A percentile compares a stretch with the other conserved stretches of the same genome.
These are phyloP conservation scores for Macrostomum cliftonense DNA, from an alignment of 2,888 invertebrate genomes.

Conservation along the genomic window DNA sequence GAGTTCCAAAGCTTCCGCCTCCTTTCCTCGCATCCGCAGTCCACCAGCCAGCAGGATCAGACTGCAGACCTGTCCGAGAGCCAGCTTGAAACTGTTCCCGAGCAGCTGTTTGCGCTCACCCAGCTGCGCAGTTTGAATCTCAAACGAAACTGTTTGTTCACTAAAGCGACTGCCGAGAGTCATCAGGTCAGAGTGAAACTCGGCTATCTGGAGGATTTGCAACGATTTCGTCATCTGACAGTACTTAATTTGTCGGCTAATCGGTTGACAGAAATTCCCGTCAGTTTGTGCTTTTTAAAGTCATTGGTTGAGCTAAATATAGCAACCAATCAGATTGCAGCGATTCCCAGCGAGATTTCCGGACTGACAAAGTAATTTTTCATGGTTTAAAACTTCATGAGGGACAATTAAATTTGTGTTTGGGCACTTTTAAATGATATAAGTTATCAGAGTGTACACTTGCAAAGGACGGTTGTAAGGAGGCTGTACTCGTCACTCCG, in stretches of 20 bases:
- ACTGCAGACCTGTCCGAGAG: conserved; percentile 38
- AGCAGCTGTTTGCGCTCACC: conserved; percentile 36
- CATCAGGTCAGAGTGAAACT: not conserved
- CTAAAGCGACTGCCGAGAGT: conserved; percentile 23
- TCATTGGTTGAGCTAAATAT: conserved; percentile 34
- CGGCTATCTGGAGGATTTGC: not conserved
- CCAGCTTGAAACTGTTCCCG: conserved; percentile 38
- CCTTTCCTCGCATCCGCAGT: conserved; percentile 19
- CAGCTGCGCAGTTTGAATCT: conserved; percentile 35
- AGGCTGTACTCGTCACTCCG: no score
- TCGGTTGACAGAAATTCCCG: conserved; percentile 31
- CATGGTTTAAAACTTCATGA: no score
- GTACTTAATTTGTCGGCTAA: conserved; percentile 39
- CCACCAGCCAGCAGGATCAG: conserved; percentile 35
- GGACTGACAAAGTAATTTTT: conserved; percentile 27
- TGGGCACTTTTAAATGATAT: no score
- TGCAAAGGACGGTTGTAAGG: no score
- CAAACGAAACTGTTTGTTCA: conserved; percentile 35
- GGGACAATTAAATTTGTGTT: no score
- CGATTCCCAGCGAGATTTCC: conserved; percentile 28
- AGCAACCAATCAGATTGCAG: conserved; percentile 31
- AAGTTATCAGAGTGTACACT: no score
- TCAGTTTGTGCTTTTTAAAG: conserved; percentile 27
- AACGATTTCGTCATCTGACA: conserved; percentile 26
- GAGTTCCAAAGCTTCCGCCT: no score